Evolutionary conservation across 2,113 vertebrate genomes (phyloP).

Genomic region (Amblyornis subalaris): DNA sequence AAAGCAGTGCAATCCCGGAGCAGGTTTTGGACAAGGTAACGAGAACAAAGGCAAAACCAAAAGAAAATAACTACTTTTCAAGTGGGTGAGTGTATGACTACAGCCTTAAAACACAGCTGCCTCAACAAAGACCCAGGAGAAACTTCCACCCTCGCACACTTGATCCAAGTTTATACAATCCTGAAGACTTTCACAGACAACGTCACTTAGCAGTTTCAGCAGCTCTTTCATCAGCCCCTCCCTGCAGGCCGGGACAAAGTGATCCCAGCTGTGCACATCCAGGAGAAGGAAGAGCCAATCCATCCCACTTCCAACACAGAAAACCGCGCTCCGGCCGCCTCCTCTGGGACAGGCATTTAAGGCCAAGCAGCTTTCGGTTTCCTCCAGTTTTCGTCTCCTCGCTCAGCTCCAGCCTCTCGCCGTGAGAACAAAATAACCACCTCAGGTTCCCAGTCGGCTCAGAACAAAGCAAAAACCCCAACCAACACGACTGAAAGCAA

Average conservation of each 20-base stretch:
- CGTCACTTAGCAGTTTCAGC: background rate
- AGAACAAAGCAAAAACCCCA: background rate
- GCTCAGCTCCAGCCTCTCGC: background rate
- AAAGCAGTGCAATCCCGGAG: background rate
- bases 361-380: background rate
- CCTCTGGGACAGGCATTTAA: background rate
- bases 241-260: background rate
- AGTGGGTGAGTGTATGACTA: background rate
- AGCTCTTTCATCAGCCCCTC: slow-evolving; percentile 34
- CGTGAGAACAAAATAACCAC: background rate
- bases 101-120: background rate
- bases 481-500: rapidly evolving
- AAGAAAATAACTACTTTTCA: background rate
- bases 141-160: background rate
- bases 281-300: background rate
- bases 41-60: background rate
- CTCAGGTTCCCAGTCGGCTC: background rate
- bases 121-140: background rate
- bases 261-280: background rate
- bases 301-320: background rate
- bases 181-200: slow-evolving; percentile 19
- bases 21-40: background rate
- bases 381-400: background rate
- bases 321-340: background rate
- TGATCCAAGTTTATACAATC: slow-evolving; percentile 26